phyloP scores from a whole-genome alignment of 2,888 invertebrate genomes.

The Rhimphoctona megacephalus region DNA sequence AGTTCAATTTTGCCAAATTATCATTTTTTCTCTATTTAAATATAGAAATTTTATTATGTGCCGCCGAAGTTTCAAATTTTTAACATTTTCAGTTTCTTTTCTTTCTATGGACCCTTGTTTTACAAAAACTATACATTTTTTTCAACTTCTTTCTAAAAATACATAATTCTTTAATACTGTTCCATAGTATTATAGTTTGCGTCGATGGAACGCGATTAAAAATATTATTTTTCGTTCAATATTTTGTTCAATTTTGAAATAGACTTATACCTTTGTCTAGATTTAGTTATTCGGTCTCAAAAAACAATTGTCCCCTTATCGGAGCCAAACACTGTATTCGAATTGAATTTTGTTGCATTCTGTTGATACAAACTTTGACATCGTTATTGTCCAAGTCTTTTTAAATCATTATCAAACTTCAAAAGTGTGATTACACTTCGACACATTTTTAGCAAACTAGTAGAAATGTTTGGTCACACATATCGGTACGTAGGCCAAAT shows the following conservation, averaged over 20 bases:
- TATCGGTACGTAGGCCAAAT: background rate
- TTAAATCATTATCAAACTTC: background rate
- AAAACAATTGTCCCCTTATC: too few relatives aligned
- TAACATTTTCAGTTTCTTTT: background rate
- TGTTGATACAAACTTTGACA: too few relatives aligned
- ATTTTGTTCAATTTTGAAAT: too few relatives aligned
- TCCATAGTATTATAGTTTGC: too few relatives aligned
- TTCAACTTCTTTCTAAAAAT: background rate
- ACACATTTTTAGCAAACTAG: background rate
- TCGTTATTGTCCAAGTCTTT: background rate
- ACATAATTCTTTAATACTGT: too few relatives aligned
- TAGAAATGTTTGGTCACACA: background rate
- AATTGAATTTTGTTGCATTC: too few relatives aligned
- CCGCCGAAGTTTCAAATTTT: background rate
- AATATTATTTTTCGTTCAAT: too few relatives aligned
- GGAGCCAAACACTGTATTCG: too few relatives aligned
- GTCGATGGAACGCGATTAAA: too few relatives aligned
- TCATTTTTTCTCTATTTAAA: background rate
- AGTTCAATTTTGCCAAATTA: constrained; percentile 14
- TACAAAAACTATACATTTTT: background rate
- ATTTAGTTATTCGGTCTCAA: too few relatives aligned
- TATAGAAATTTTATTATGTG: background rate
- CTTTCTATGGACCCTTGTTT: background rate
- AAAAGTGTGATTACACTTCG: background rate
- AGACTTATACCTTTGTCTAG: too few relatives aligned